Percentiles rank a stretch among this genome's conserved stretches.
These are phyloP conservation scores for Aspidiotus rigidus DNA, from an alignment of 2,888 invertebrate genomes.

Conservation along the genomic window DNA sequence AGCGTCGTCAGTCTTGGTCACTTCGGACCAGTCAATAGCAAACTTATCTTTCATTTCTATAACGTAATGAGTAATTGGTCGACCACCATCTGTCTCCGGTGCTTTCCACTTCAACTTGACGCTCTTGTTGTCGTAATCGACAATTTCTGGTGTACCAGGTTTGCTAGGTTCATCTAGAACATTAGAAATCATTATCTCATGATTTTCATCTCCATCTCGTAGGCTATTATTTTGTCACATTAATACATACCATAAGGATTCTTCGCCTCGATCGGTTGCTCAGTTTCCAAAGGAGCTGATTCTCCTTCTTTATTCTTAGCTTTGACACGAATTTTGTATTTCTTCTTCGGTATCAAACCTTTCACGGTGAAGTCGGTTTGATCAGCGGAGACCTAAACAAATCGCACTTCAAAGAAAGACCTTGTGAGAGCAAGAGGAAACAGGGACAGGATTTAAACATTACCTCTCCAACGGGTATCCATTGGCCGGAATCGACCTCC, in stretches of 20 bases:
- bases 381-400: constrained; percentile 53
- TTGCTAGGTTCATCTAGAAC: constrained; percentile 70
- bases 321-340: constrained; percentile 94
- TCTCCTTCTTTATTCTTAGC: constrained; percentile 97
- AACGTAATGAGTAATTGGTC: constrained; percentile 79
- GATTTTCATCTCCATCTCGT: not conserved
- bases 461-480: constrained; percentile 91
- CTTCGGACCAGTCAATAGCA: constrained; percentile 73
- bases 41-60: constrained; percentile 87
- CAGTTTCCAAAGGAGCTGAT: constrained; percentile 87
- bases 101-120: constrained; percentile 84
- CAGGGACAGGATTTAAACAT: too few relatives aligned
- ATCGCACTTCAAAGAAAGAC: not conserved
- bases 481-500: constrained; percentile 90
- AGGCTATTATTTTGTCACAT: not conserved
- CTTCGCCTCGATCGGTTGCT: constrained; percentile 78
- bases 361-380: constrained; percentile 75
- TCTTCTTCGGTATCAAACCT: constrained; percentile 86
- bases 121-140: constrained; percentile 87
- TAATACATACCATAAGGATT: constrained; percentile 78
- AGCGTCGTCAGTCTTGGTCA: constrained; percentile 64
- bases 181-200: not conserved
- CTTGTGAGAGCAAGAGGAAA: too few relatives aligned
- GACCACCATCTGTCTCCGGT: constrained; percentile 82
- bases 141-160: constrained; percentile 82